Conservation (phyloP, 53 echinoderm and acorn worm genomes). For the Arbacia lixula region DNA sequence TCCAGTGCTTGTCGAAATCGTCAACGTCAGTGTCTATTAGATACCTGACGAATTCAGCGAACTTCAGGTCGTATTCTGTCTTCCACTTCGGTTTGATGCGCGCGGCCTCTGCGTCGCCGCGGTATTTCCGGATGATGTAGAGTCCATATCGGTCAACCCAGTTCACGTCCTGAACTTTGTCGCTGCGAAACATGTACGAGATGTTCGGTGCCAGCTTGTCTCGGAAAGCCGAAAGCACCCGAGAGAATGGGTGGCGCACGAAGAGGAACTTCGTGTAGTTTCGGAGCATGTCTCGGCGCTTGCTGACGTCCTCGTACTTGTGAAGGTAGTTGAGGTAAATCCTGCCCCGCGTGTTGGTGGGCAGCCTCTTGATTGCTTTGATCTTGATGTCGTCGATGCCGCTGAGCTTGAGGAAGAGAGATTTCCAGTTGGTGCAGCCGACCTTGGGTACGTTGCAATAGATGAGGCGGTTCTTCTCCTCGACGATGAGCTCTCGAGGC, state of each 20-base stretch:
- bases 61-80: slow-evolving; percentile 64
- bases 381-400: slow-evolving; percentile 49
- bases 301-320: slow-evolving; percentile 22
- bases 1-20: slow-evolving; percentile 69
- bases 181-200: not conserved
- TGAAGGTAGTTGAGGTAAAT: slow-evolving; percentile 40
- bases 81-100: slow-evolving; percentile 11
- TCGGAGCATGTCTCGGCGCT: slow-evolving; percentile 35
- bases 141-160: slow-evolving; percentile 59
- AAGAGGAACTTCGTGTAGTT: slow-evolving; percentile 75
- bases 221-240: slow-evolving; percentile 73
- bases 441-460: slow-evolving; percentile 80
- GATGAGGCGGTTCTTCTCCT: slow-evolving; percentile 67
- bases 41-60: slow-evolving; percentile 63
- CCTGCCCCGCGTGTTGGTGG: slow-evolving; percentile 59
- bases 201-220: slow-evolving; percentile 72
- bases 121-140: slow-evolving; percentile 53
- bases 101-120: not conserved
- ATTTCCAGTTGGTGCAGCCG: slow-evolving; percentile 82
- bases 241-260: slow-evolving; percentile 66
- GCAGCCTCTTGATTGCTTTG: slow-evolving; percentile 2
- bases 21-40: slow-evolving; percentile 10
- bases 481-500: slow-evolving; percentile 60
- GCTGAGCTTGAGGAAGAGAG: slow-evolving; percentile 61
- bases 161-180: slow-evolving; percentile 9